Conservation (phyloP, 2,113 vertebrate genomes). For the Dicerorhinus sumatrensis region DNA sequence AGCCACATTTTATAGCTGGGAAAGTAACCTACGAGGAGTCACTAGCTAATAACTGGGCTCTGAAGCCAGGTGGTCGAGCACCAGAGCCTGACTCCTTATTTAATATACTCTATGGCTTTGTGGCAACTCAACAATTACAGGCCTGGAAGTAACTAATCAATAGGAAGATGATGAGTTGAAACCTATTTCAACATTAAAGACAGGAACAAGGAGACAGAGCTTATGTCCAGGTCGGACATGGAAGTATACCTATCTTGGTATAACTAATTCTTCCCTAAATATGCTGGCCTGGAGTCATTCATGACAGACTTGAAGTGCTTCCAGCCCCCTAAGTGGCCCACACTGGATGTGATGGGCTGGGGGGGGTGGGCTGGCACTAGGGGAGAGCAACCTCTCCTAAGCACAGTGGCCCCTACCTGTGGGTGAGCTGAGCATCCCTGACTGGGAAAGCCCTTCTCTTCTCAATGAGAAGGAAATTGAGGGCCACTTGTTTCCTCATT, state of each 20-base stretch:
- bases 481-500: background rate
- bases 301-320: background rate
- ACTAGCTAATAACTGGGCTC: background rate
- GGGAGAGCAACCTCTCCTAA: background rate
- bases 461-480: background rate
- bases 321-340: background rate
- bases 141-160: background rate
- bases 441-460: background rate
- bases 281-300: background rate
- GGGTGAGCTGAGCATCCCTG: background rate
- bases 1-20: background rate
- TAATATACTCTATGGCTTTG: background rate
- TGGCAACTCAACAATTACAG: background rate
- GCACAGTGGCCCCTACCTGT: background rate
- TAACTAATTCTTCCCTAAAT: background rate
- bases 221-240: background rate
- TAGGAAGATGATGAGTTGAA: background rate
- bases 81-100: background rate
- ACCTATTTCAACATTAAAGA: background rate
- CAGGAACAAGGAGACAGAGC: background rate
- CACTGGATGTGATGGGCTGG: background rate
- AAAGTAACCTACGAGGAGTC: background rate
- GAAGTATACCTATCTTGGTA: background rate
- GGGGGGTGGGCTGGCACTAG: no score
- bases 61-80: background rate